Conservation (phyloP, 2,113 vertebrate genomes). For the Bostrychus sinensis region DNA sequence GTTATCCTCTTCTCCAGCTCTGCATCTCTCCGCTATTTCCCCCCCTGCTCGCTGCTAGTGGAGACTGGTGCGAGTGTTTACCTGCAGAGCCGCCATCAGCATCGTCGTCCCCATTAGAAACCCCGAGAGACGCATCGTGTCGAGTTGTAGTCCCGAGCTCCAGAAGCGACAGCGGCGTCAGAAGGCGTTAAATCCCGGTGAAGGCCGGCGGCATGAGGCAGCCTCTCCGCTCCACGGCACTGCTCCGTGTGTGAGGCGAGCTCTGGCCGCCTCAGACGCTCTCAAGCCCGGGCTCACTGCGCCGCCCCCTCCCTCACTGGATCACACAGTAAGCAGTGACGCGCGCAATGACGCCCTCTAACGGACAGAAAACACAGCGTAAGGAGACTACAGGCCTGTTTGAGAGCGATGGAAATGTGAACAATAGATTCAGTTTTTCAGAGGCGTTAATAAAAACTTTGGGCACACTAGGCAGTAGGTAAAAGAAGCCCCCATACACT, state of each 20-base stretch:
- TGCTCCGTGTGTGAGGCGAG: slow-evolving; percentile 12
- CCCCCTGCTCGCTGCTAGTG: neutral
- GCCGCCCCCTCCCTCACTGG: slow-evolving; percentile 3
- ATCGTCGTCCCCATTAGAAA: slow-evolving; percentile 38
- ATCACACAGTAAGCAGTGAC: neutral
- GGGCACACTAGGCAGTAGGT: no score
- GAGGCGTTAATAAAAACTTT: no score
- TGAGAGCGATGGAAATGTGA: no score
- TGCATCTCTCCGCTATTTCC: neutral
- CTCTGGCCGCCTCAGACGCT: slow-evolving; percentile 15
- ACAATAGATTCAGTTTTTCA: no score
- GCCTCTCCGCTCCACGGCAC: slow-evolving; percentile 30
- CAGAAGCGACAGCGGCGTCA: slow-evolving; percentile 1
- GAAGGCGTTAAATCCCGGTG: slow-evolving; percentile 32
- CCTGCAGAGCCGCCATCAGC: slow-evolving; percentile 59
- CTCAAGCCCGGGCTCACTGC: slow-evolving; percentile 20
- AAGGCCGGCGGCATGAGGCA: slow-evolving; percentile 47
- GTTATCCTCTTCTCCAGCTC: neutral
- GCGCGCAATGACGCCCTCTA: slow-evolving; percentile 38
- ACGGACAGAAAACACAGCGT: slow-evolving; percentile 3
- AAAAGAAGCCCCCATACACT: no score
- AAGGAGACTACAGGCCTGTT: neutral
- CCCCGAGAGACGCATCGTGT: slow-evolving; percentile 38
- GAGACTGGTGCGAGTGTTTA: slow-evolving; percentile 4
- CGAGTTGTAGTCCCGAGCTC: slow-evolving; percentile 21